Conservation (phyloP, 2,888 invertebrate species). For the Eupeodes latifasciatus region DNA sequence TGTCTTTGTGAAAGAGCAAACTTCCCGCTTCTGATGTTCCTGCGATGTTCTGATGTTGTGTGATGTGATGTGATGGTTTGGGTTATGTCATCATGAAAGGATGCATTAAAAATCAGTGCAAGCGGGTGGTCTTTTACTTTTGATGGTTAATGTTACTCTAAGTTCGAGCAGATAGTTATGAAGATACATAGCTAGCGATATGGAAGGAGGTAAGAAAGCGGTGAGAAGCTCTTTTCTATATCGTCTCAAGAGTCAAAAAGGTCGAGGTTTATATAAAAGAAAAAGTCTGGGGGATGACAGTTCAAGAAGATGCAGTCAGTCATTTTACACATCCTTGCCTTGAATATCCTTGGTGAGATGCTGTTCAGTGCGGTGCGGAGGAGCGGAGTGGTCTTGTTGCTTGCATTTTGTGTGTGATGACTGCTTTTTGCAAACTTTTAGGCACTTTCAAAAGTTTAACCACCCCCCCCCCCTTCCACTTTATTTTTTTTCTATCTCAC, state of each 20-base stretch:
- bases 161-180: background rate
- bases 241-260: constrained; percentile 24
- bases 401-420: constrained; percentile 61
- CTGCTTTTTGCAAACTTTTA: constrained; percentile 73
- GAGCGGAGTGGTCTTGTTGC: background rate
- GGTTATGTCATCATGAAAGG: constrained; percentile 69
- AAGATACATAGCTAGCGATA: background rate
- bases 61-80: constrained; percentile 8
- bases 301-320: constrained; percentile 70
- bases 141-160: background rate
- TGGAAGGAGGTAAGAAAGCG: background rate
- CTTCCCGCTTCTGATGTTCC: background rate
- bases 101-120: constrained; percentile 72
- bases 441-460: constrained; percentile 62
- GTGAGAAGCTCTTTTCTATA: background rate
- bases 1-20: constrained; percentile 64
- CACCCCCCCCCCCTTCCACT: background rate
- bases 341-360: constrained; percentile 37
- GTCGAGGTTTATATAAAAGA: constrained; percentile 8
- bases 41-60: too few species aligned
- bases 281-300: constrained; percentile 22
- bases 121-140: constrained; percentile 7
- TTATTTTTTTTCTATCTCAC: constrained; percentile 18
- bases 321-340: constrained; percentile 72
- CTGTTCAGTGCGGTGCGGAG: background rate